phyloP scores from a whole-genome alignment of 2,888 invertebrate species.

The Eristalis arbustorum region DNA sequence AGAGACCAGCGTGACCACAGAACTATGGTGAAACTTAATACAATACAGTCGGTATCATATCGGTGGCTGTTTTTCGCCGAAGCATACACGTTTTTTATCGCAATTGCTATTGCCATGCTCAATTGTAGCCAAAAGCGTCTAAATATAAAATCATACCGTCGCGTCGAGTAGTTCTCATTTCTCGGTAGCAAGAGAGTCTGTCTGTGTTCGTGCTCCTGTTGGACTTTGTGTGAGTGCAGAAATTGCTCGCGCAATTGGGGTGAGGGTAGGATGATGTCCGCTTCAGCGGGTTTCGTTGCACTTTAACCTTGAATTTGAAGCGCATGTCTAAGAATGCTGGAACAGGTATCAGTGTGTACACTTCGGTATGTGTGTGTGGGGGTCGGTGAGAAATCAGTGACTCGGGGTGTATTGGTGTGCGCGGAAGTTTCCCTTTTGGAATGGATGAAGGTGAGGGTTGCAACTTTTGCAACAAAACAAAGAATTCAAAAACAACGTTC shows the following conservation, averaged over 20 bases:
- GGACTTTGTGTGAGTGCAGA: neutral
- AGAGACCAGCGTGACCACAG: slow-evolving; percentile 29
- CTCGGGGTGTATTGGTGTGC: slow-evolving; percentile 43
- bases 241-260: neutral
- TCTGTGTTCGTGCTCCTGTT: neutral
- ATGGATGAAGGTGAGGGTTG: slow-evolving; percentile 67
- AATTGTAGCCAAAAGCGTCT: slow-evolving; percentile 29
- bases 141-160: slow-evolving; percentile 24
- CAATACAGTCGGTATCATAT: slow-evolving; percentile 23
- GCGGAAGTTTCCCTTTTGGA: slow-evolving; percentile 67
- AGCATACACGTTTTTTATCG: neutral
- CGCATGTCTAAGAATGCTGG: slow-evolving; percentile 71
- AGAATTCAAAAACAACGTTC: neutral
- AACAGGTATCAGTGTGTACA: slow-evolving; percentile 38
- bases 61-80: neutral
- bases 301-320: slow-evolving; percentile 79
- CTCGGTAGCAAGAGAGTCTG: neutral
- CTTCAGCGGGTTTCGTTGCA: slow-evolving; percentile 78
- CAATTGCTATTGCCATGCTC: slow-evolving; percentile 1
- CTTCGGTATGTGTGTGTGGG: neutral
- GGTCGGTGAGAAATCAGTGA: neutral
- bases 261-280: slow-evolving; percentile 50
- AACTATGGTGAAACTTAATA: slow-evolving; percentile 31
- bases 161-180: slow-evolving; percentile 12
- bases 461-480: slow-evolving; percentile 26